phyloP scores from a whole-genome alignment of 53 echinoderm and acorn worm species.

The Hippasteria phrygiana region DNA sequence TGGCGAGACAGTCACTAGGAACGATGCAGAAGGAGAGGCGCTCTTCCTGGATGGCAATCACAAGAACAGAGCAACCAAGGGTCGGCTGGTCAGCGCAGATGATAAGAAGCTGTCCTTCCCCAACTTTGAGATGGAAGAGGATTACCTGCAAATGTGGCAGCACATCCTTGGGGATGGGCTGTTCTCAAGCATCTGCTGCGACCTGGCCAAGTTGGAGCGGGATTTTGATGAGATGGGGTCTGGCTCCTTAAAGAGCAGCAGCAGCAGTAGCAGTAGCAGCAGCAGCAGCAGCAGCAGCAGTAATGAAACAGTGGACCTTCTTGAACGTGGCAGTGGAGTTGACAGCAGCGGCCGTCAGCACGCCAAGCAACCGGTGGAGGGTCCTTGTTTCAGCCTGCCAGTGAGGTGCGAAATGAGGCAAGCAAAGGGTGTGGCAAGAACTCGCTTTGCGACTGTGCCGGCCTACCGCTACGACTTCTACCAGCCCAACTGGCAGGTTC shows the following conservation, averaged over 20 bases:
- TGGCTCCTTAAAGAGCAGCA: slow-evolving; percentile 15
- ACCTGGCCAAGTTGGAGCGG: slow-evolving; percentile 49
- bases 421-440: neutral
- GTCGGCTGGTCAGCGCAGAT: neutral
- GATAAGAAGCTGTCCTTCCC: slow-evolving; percentile 48
- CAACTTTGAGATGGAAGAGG: slow-evolving; percentile 54
- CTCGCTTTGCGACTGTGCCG: slow-evolving; percentile 50
- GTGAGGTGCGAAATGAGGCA: slow-evolving; percentile 1
- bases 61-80: slow-evolving; percentile 1
- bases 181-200: slow-evolving; percentile 61
- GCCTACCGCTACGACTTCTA: slow-evolving; percentile 53
- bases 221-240: slow-evolving; percentile 56
- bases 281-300: slow-evolving; percentile 53
- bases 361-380: slow-evolving; percentile 31
- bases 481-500: slow-evolving; percentile 65
- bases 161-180: slow-evolving; percentile 59
- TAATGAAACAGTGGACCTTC: slow-evolving; percentile 45
- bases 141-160: slow-evolving; percentile 60
- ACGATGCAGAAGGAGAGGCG: neutral
- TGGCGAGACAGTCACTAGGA: neutral
- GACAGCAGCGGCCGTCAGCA: neutral
- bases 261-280: too few relatives aligned
- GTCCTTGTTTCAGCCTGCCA: slow-evolving; percentile 25
- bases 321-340: neutral
- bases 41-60: slow-evolving; percentile 19